Evolutionary conservation across 2,113 vertebrate genomes (phyloP), one percentile per base, ranked within the genome.

Genomic region (Atractosteus spatula): DNA sequence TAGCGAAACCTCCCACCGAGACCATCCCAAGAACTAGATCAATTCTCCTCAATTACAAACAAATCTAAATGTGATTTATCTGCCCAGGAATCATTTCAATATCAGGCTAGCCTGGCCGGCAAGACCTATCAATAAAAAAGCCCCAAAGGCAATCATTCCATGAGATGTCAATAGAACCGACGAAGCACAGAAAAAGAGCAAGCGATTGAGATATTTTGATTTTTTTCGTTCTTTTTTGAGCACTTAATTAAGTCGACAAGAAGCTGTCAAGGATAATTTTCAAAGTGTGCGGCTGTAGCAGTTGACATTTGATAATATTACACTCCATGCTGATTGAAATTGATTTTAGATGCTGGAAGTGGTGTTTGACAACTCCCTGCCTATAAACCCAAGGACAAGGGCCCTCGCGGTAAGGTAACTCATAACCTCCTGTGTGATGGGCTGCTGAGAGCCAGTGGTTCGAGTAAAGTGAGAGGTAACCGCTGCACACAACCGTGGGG

Each of bases 61-160:
- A 95, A 97, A 99, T 98, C 96, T 97, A 98, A 98, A 97, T 94
- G 94, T 97, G 96, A 98, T 99, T 98, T 98, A 98, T 98, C 95
- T 99, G 92, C 90, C 89, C 82, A 89, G 92, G 93, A 98, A 98
- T 98, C 93, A 94, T 98, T 98, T 95, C 94, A 98, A 96, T 98
- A 98, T 96, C 92, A 93, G 88, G 90, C 91, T 14, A 94, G 89
- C 68, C 43, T 16, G 70, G 70, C 44, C 43, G 55, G 75, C 74
- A 72, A 73, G 89, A 91, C 89, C 94, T 93, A 95, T 96, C 95
- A 94, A 96, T 96, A 96, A 95, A 94, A 89, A 78, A 77, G 81
- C 89, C 89, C 87, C 90, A 87, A 94, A 96, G 93, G 89, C 93
- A 93, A 96, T 98, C 95, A 95, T 94, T 95, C 91, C 89, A 87